These are phyloP conservation scores for Mormyrus lacerda DNA, from an alignment of 2,113 vertebrate species.

Conservation along the genomic window DNA sequence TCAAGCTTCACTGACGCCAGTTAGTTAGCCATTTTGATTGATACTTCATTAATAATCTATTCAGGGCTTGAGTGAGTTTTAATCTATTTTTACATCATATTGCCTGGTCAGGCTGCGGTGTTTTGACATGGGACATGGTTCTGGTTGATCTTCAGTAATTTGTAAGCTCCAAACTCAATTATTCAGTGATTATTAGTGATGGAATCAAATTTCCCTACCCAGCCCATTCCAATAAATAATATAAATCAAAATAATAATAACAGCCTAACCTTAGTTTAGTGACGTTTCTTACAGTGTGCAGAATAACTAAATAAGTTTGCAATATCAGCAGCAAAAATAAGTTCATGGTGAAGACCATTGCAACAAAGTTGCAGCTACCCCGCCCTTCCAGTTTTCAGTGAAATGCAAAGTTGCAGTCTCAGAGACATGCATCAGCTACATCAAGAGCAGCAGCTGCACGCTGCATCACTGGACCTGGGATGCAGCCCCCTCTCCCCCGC, in stretches of 20 bases:
- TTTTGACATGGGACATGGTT: background rate
- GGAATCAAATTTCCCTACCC: background rate
- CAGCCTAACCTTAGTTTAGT: background rate
- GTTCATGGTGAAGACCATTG: background rate
- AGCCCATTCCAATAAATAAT: background rate
- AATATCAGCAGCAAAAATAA: background rate
- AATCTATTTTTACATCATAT: slow-evolving; percentile 3
- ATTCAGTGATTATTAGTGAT: background rate
- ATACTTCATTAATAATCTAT: background rate
- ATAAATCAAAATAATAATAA: background rate
- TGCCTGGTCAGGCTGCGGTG: background rate
- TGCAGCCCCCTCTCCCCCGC: background rate
- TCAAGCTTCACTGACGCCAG: background rate
- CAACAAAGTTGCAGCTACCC: background rate
- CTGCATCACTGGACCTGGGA: background rate
- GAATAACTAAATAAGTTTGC: background rate
- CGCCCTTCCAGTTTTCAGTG: background rate
- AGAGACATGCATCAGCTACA: background rate
- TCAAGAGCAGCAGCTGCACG: background rate
- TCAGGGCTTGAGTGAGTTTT: slow-evolving; percentile 13
- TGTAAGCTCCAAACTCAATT: slow-evolving; percentile 6
- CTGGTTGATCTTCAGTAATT: background rate
- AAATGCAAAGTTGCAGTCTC: background rate
- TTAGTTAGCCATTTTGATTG: background rate
- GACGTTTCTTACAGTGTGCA: background rate